phyloP scores from a whole-genome alignment of 2,113 vertebrate genomes.

The Dinomys branickii region DNA sequence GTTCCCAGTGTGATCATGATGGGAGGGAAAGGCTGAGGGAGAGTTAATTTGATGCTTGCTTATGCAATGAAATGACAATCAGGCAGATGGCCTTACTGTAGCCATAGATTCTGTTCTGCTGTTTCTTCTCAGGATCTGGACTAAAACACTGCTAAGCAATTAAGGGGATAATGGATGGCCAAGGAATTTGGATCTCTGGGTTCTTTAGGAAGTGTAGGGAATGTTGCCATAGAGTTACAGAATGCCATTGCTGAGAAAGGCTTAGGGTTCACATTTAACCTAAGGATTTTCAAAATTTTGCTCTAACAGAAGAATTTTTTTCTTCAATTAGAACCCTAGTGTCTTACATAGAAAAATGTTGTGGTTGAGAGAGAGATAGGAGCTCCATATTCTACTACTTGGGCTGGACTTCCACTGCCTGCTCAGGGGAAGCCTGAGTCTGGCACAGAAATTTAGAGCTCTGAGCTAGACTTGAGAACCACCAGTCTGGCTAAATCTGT shows the following conservation, averaged over 20 bases:
- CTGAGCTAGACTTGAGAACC: neutral
- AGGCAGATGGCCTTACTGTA: slow-evolving; percentile 79
- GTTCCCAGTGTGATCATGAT: slow-evolving; percentile 3
- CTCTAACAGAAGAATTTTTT: slow-evolving; percentile 13
- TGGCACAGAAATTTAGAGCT: neutral
- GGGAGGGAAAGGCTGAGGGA: slow-evolving; percentile 38
- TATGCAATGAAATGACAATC: slow-evolving; percentile 75
- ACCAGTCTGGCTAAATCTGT: neutral
- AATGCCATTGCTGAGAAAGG: neutral
- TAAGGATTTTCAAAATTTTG: slow-evolving; percentile 22
- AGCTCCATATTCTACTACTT: neutral
- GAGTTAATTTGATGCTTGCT: slow-evolving; percentile 71
- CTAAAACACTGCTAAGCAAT: slow-evolving; percentile 69
- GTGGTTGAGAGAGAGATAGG: neutral
- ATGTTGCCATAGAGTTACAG: neutral
- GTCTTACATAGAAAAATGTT: neutral
- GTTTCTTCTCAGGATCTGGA: slow-evolving; percentile 69
- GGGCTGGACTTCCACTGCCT: neutral
- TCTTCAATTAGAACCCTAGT: slow-evolving; percentile 17
- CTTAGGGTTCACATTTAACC: neutral
- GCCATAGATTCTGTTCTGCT: slow-evolving; percentile 72
- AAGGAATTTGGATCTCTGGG: slow-evolving; percentile 14
- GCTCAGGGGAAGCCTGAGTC: neutral
- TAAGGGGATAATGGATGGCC: slow-evolving; percentile 18
- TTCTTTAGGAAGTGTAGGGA: slow-evolving; percentile 17